Percentiles rank a stretch among this genome's conserved stretches.
Conservation (phyloP, 2,113 vertebrate species). For the Haliaeetus leucogaster region DNA sequence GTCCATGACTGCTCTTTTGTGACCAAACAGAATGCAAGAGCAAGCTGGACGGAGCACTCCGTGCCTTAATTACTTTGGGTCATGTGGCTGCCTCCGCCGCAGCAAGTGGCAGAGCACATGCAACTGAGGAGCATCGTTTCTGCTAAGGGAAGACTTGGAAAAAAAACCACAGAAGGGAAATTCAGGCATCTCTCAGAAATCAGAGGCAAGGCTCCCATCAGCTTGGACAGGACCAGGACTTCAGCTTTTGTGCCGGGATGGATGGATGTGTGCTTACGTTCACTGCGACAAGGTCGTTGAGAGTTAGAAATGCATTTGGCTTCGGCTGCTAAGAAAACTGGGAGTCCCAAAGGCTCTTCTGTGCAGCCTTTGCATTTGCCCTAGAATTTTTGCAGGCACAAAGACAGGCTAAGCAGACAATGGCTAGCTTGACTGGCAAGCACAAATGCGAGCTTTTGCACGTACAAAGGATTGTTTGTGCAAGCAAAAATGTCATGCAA, state of each 20-base stretch:
- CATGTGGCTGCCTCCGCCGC: slow-evolving; percentile 42
- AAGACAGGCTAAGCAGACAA: slow-evolving; percentile 19
- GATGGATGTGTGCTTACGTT: not conserved
- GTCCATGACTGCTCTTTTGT: slow-evolving; percentile 72
- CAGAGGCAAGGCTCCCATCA: not conserved
- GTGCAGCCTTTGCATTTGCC: slow-evolving; percentile 44
- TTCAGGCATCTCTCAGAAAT: not conserved
- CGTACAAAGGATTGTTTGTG: slow-evolving; percentile 38
- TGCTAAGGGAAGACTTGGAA: not conserved
- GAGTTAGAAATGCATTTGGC: not conserved
- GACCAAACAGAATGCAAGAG: slow-evolving; percentile 56
- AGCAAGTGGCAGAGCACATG: slow-evolving; percentile 27
- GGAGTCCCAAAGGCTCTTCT: slow-evolving; percentile 14
- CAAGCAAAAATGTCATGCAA: slow-evolving; percentile 32
- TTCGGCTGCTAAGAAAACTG: not conserved
- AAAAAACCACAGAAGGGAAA: not conserved
- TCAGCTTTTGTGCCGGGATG: not conserved
- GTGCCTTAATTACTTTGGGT: slow-evolving; percentile 57
- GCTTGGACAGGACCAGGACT: not conserved
- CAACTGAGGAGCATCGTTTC: not conserved
- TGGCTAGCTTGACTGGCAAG: slow-evolving; percentile 41
- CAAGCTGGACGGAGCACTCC: not conserved
- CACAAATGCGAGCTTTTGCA: slow-evolving; percentile 33
- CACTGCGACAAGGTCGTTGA: not conserved
- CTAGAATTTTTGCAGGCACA: slow-evolving; percentile 47